These are phyloP conservation scores for Lasioglossum oenotherae DNA, from an alignment of 2,888 invertebrate species.

Conservation along the genomic window DNA sequence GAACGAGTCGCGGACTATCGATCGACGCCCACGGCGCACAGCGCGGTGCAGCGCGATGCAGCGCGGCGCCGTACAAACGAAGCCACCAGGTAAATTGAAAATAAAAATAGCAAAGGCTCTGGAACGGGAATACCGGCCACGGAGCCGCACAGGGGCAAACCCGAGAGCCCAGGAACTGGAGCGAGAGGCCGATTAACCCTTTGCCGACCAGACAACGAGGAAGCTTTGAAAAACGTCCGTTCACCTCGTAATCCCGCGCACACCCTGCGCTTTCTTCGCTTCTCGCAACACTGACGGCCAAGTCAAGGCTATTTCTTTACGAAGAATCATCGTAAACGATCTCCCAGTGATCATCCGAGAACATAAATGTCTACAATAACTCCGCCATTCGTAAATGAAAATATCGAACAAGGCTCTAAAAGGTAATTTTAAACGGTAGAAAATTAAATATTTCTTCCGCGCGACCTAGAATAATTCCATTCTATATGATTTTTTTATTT, in stretches of 20 bases:
- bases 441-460: too few relatives aligned
- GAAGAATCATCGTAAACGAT: too few relatives aligned
- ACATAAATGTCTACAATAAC: not conserved
- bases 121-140: constrained; percentile 12
- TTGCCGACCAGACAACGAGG: constrained; percentile 6
- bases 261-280: not conserved
- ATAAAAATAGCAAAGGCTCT: constrained; percentile 27
- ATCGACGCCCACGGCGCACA: not conserved
- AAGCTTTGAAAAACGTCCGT: not conserved
- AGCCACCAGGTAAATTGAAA: constrained; percentile 14
- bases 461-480: too few relatives aligned
- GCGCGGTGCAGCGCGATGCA: too few relatives aligned
- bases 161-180: constrained; percentile 24
- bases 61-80: not conserved
- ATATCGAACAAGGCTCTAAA: too few relatives aligned
- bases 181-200: constrained; percentile 28
- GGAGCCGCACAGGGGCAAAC: not conserved
- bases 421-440: too few relatives aligned
- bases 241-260: not conserved
- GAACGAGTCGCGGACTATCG: not conserved
- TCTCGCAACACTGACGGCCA: not conserved
- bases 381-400: not conserved
- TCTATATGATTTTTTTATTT: too few relatives aligned
- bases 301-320: not conserved
- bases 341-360: not conserved